phyloP scores from a whole-genome alignment of 2,113 vertebrate genomes.

The Eonycteris spelaea region DNA sequence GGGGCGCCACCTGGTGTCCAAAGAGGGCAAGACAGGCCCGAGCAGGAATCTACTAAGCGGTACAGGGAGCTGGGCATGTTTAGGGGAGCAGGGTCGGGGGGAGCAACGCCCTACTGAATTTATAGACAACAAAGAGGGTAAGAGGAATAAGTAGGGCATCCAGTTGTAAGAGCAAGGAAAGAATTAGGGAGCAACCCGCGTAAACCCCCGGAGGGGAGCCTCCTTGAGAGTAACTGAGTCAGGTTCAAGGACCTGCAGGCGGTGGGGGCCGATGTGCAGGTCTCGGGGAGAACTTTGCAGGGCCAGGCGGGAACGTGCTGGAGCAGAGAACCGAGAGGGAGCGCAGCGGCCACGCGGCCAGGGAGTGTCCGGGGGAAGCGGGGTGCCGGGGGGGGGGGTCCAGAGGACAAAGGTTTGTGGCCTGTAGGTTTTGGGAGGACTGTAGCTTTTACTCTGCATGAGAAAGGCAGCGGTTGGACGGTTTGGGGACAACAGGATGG shows the following conservation, averaged over 20 bases:
- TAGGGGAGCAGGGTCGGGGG: not conserved
- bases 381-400: too few relatives aligned
- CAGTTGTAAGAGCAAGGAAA: not conserved
- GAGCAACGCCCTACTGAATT: not conserved
- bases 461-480: not conserved
- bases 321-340: not conserved
- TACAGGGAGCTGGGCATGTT: not conserved
- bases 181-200: too few relatives aligned
- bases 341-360: fast-evolving
- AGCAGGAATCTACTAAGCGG: fast-evolving
- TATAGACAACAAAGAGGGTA: not conserved
- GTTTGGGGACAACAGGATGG: not conserved
- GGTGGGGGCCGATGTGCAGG: fast-evolving
- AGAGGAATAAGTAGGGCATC: too few relatives aligned
- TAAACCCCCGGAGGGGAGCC: too few relatives aligned
- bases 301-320: not conserved
- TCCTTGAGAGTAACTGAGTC: too few relatives aligned
- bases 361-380: not conserved
- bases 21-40: not conserved
- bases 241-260: too few relatives aligned
- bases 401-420: not conserved
- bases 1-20: constrained; percentile 49
- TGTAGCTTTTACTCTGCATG: not conserved
- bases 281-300: not conserved
- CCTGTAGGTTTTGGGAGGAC: fast-evolving